Conservation (phyloP, 2,888 invertebrate species). For the Chalcis sispes region DNA sequence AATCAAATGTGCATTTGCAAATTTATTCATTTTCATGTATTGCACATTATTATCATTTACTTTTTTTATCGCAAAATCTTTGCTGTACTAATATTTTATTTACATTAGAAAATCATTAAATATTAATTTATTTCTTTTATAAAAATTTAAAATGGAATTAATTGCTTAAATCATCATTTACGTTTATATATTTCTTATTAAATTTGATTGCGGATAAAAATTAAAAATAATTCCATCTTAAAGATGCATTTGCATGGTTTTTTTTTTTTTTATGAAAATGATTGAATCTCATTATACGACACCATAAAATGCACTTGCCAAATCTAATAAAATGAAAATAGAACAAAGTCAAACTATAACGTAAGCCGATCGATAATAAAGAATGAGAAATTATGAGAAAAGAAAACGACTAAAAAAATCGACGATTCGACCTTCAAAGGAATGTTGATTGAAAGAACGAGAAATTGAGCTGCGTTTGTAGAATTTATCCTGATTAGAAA, state of each 20-base stretch:
- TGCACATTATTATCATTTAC: slow-evolving; percentile 2
- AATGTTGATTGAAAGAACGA: slow-evolving; percentile 61
- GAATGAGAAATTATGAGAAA: background rate
- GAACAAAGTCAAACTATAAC: background rate
- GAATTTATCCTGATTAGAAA: slow-evolving; percentile 69
- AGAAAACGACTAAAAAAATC: background rate
- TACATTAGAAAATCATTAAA: slow-evolving; percentile 5
- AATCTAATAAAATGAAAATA: background rate
- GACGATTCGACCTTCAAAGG: slow-evolving; percentile 22
- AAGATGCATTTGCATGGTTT: slow-evolving; percentile 52
- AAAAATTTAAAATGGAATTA: slow-evolving; percentile 32
- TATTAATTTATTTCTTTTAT: slow-evolving; percentile 3
- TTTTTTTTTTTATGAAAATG: slow-evolving; percentile 6
- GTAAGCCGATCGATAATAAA: background rate
- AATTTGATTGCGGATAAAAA: background rate
- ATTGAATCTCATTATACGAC: background rate
- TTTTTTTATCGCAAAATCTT: slow-evolving; percentile 13
- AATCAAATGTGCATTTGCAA: slow-evolving; percentile 25
- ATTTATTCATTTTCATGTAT: background rate
- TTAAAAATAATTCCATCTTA: slow-evolving; percentile 17
- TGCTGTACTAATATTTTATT: slow-evolving; percentile 43
- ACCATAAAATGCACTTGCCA: slow-evolving; percentile 11
- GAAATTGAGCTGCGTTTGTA: slow-evolving; percentile 73
- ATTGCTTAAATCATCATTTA: background rate
- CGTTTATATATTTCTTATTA: background rate